phyloP scores from a whole-genome alignment of 2,888 invertebrate species.

The Pogonocherus hispidulus region DNA sequence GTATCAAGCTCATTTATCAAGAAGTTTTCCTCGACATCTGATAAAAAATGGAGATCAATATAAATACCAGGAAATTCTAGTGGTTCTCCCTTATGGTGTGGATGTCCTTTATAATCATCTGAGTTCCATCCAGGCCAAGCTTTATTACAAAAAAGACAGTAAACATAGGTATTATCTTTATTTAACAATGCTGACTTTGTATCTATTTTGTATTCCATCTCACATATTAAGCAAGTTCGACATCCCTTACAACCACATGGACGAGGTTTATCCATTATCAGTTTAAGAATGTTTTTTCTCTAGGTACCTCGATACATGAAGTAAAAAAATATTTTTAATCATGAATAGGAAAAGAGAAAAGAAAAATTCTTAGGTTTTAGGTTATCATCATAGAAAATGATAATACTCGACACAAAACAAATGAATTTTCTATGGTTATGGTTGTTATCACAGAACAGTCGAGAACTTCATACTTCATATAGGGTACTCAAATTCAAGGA shows the following conservation, averaged over 20 bases:
- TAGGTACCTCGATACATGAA: too few species aligned
- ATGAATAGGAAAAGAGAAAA: too few species aligned
- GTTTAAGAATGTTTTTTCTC: conserved; percentile 15
- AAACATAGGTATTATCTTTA: conserved; percentile 75
- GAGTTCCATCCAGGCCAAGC: conserved; percentile 83
- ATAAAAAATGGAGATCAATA: conserved; percentile 80
- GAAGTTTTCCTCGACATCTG: conserved; percentile 75
- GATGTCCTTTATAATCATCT: conserved; percentile 75
- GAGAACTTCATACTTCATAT: too few species aligned
- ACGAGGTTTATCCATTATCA: conserved; percentile 72
- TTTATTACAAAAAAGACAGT: conserved; percentile 82
- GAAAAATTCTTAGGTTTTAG: too few species aligned
- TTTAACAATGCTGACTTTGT: conserved; percentile 49
- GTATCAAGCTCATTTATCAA: conserved; percentile 81
- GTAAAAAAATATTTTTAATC: too few species aligned
- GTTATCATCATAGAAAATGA: too few species aligned
- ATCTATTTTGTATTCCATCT: conserved; percentile 74
- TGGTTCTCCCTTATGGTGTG: conserved; percentile 75
- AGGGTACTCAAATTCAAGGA: too few species aligned
- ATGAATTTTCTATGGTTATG: too few species aligned
- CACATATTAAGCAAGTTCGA: conserved; percentile 90
- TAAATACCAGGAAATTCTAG: conserved; percentile 79
- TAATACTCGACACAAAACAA: too few species aligned
- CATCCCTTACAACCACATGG: conserved; percentile 95
- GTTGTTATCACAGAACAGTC: too few species aligned